Conservation (phyloP, 2,113 vertebrate genomes). For the Bujurquina vittata region DNA sequence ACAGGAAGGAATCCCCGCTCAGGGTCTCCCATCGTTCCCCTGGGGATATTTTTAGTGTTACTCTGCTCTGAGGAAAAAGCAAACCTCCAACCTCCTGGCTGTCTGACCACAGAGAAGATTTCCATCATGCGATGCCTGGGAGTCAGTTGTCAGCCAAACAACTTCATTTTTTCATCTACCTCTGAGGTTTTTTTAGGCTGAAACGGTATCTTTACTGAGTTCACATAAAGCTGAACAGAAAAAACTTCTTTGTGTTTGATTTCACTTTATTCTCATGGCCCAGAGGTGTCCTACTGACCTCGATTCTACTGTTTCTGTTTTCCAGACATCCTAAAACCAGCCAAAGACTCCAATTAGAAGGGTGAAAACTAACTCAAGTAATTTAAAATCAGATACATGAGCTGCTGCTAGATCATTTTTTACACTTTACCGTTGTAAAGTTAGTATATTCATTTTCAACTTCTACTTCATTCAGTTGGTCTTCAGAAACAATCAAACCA, state of each 20-base stretch:
- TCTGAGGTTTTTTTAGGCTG: not conserved
- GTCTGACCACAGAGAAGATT: not conserved
- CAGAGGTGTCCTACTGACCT: not conserved
- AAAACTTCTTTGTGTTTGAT: rapidly evolving
- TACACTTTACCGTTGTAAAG: rapidly evolving
- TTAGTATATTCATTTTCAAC: not conserved
- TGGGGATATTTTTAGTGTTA: conserved; percentile 48
- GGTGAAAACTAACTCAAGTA: not conserved
- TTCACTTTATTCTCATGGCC: not conserved
- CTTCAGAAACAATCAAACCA: not conserved
- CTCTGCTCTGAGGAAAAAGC: conserved; percentile 10
- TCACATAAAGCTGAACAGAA: not conserved
- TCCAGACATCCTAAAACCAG: not conserved
- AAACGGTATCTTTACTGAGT: not conserved
- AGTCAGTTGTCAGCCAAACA: not conserved
- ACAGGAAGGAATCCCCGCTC: conserved; percentile 67
- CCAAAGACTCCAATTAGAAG: not conserved
- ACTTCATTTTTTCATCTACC: not conserved
- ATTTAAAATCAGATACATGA: not conserved
- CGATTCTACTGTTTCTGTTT: not conserved
- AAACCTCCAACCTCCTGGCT: conserved; percentile 33
- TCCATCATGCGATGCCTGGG: not conserved
- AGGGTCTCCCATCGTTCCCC: conserved; percentile 41
- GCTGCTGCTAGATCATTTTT: no score
- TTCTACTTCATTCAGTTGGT: not conserved